Base-by-base conservation (phyloP, 2,888 invertebrate genomes). In the Pammene aurita region DNA sequence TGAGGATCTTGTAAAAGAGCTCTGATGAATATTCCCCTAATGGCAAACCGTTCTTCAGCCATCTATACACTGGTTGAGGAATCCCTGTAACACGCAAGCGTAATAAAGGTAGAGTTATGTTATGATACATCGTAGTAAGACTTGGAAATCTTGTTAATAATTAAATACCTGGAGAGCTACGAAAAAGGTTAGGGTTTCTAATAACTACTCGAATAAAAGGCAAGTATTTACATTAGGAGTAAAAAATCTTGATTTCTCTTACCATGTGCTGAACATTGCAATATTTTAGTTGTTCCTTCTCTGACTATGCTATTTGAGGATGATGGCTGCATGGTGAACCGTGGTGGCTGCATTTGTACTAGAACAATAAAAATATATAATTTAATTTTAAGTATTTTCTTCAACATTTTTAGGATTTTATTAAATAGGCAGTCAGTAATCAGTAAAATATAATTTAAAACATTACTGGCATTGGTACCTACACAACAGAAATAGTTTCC, bases 251-350 rank as follows among this genome's bases (percentile, higher is more conserved):
- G 7, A 38, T 38, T 9, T 38, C 38, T 38, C 94, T 95, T 91
- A 96, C 98, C 97, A 85, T 96, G 94, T 16, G 98, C 98, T 88
- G 96, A 96, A 90, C 98, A 98, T 88, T 98, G 97, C 75, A 98
- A 94, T 85, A 98, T 97, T 94, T 98, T 98, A 58, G 96, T 96
- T 71, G 96, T 95, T 83, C 97, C 97, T 92, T 97, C 96, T 85
- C 96, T 95, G 75, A 97, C 96, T 82, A 97, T 96, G 84, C 96
- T 96, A 80, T 96, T 96, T 71, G 96, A 96, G 72, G 96, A 95
- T 58, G 97, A 96, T 50, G 97, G 97, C 83, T 96, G 96, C 80
- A 96, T 96, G 80, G 96, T 96, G 88, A 98, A 97, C 77, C 97
- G 94, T 64, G 98, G 98, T 71, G 97, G 96, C 90, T 97, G 97